Conservation (phyloP, 2,113 vertebrate genomes). For the Cebus imitator region DNA sequence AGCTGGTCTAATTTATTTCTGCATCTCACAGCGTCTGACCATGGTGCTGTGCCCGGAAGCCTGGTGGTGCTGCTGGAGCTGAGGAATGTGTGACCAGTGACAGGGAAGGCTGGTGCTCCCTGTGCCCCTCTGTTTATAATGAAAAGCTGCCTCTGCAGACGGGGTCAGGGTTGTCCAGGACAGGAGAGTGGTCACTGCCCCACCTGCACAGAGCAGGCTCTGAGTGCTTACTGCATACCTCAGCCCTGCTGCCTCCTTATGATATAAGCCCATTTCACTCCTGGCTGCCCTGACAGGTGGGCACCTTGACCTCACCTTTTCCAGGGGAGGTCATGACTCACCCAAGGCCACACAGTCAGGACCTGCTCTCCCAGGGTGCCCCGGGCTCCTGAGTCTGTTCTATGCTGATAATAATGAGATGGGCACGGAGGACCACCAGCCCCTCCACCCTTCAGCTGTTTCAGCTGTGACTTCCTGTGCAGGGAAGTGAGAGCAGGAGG, state of each 20-base stretch:
- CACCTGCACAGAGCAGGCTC: too few species aligned
- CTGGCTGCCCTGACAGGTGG: neutral
- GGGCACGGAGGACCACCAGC: fast-evolving
- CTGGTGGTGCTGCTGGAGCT: neutral
- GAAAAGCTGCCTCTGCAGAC: neutral
- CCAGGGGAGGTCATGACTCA: neutral
- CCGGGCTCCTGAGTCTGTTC: neutral
- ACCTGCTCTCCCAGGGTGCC: neutral
- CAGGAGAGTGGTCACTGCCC: too few species aligned
- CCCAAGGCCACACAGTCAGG: neutral
- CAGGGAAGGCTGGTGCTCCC: neutral
- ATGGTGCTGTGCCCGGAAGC: neutral
- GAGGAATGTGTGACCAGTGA: neutral
- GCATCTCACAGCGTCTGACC: neutral
- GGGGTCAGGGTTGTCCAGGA: neutral
- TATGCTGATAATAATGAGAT: neutral
- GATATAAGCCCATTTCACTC: fast-evolving
- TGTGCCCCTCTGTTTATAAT: neutral
- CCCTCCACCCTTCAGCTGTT: neutral
- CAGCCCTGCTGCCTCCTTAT: neutral
- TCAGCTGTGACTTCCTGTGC: neutral
- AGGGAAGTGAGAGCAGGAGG: fast-evolving
- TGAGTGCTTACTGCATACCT: neutral
- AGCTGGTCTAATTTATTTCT: neutral
- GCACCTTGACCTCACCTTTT: neutral